Conservation (phyloP, 2,797 vertebrate species). For the Dryobates pubescens region DNA sequence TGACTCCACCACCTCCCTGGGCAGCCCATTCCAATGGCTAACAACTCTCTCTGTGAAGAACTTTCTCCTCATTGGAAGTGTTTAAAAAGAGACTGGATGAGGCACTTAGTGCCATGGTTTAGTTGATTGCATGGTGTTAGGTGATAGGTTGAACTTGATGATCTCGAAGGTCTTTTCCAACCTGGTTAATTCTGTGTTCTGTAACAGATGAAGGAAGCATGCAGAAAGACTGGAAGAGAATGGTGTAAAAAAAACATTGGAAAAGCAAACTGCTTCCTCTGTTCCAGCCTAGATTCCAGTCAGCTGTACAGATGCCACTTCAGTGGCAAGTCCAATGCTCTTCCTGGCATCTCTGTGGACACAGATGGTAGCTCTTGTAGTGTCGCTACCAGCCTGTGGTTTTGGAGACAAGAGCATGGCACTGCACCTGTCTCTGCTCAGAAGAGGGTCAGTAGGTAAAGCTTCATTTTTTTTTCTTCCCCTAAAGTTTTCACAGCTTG, state of each 20-base stretch:
- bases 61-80: no score
- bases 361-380: neutral
- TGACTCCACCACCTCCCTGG: no score
- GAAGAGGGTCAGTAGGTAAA: neutral
- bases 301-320: neutral
- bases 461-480: neutral
- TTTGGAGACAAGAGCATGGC: neutral
- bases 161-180: no score
- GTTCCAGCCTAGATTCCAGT: neutral
- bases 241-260: neutral
- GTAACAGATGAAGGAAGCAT: neutral
- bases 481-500: neutral
- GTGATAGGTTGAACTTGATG: no score
- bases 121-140: no score
- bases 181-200: no score
- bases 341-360: neutral
- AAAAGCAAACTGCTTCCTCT: neutral
- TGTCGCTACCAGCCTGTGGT: neutral
- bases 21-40: no score
- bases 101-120: no score
- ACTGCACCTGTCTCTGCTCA: neutral
- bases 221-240: neutral
- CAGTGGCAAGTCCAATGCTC: neutral
- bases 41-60: no score
- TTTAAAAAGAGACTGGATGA: no score